phyloP scores from a whole-genome alignment of 2,888 invertebrate species.

The Dryococelus australis region DNA sequence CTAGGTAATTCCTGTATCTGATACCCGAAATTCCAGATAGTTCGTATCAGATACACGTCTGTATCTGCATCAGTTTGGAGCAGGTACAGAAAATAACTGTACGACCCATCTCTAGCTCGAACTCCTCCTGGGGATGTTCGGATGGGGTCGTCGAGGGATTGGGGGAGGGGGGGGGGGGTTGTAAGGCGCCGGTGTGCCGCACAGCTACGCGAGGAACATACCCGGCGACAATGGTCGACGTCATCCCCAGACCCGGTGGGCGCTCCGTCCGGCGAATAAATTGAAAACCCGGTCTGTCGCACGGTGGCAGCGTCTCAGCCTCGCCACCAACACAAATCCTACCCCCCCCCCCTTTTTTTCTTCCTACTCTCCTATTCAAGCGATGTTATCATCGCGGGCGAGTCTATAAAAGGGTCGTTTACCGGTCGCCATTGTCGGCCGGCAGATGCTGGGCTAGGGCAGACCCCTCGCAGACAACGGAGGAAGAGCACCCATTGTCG shows the following conservation, averaged over 20 bases:
- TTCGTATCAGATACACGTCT: too few relatives aligned
- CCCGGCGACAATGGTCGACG: background rate
- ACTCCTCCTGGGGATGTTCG: background rate
- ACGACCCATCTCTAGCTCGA: too few relatives aligned
- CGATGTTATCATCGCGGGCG: background rate
- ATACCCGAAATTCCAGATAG: too few relatives aligned
- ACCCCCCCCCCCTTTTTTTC: too few relatives aligned
- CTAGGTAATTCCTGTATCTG: too few relatives aligned
- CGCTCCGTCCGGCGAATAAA: background rate
- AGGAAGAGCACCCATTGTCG: background rate
- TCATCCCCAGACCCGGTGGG: background rate
- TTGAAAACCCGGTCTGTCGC: background rate
- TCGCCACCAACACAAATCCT: background rate
- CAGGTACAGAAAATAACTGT: too few relatives aligned
- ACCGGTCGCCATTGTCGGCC: background rate
- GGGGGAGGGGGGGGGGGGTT: background rate
- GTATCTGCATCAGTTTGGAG: too few relatives aligned
- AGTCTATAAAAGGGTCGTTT: constrained; percentile 23
- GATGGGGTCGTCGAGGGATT: background rate
- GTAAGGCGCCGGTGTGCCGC: too few relatives aligned
- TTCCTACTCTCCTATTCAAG: background rate
- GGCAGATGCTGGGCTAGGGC: background rate
- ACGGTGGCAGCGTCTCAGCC: background rate
- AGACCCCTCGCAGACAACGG: background rate
- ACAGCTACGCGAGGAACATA: background rate